These are phyloP conservation scores for Zhengitettix transpicula DNA, from an alignment of 2,888 invertebrate genomes.

Conservation along the genomic window DNA sequence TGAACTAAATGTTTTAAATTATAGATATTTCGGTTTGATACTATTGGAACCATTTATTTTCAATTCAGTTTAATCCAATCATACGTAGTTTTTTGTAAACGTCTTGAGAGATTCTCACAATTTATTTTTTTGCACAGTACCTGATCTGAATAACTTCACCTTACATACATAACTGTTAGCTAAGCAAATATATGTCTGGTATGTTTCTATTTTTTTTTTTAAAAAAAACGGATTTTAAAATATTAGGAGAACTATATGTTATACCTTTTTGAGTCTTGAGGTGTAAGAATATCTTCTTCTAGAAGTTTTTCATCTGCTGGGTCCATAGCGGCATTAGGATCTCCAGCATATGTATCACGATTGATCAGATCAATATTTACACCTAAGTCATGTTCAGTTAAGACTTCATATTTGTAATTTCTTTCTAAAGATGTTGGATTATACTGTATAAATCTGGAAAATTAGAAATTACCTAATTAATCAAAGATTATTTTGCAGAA, in stretches of 20 bases:
- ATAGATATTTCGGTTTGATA: no score
- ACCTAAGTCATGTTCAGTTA: slow-evolving; percentile 95
- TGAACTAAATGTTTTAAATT: no score
- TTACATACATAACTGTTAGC: background rate
- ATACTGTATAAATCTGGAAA: slow-evolving; percentile 71
- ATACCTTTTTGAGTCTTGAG: slow-evolving; percentile 65
- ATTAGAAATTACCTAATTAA: no score
- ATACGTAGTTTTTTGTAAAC: no score
- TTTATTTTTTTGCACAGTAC: no score
- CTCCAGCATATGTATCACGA: slow-evolving; percentile 78
- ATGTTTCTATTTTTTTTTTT: no score
- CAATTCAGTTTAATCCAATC: no score
- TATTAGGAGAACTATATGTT: background rate
- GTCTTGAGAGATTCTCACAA: no score
- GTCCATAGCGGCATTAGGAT: slow-evolving; percentile 59
- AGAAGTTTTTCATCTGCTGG: slow-evolving; percentile 87
- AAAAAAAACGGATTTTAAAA: no score
- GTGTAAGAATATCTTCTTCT: slow-evolving; percentile 85
- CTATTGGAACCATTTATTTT: no score
- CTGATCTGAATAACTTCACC: no score
- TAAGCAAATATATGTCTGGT: no score
- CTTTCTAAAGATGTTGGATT: slow-evolving; percentile 90
- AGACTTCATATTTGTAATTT: slow-evolving; percentile 87
- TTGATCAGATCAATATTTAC: slow-evolving; percentile 95
- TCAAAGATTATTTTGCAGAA: background rate